Evolutionary conservation across 2,113 vertebrate genomes (phyloP).

Genomic region (Sisor rabdophorus): DNA sequence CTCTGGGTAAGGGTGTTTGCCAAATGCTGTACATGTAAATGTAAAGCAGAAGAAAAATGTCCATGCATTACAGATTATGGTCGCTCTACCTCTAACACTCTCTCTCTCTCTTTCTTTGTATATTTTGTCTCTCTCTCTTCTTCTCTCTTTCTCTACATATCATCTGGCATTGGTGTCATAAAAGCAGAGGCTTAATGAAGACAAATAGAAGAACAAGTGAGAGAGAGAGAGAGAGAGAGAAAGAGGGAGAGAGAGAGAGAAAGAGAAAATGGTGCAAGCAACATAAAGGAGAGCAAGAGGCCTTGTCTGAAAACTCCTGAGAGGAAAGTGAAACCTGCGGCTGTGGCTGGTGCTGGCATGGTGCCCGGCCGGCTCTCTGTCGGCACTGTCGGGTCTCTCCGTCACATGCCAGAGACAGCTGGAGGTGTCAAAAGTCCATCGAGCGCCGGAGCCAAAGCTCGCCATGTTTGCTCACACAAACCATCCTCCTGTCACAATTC

Average conservation of each 20-base stretch:
- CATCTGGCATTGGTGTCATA: conserved; percentile 35
- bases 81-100: too few species aligned
- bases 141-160: conserved; percentile 18
- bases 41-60: too few species aligned
- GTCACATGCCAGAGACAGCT: conserved; percentile 70
- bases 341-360: conserved; percentile 60
- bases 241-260: conserved; percentile 18
- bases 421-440: conserved; percentile 69
- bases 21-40: too few species aligned
- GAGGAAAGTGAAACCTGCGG: conserved; percentile 24
- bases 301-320: conserved; percentile 19
- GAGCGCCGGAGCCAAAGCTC: conserved; percentile 58
- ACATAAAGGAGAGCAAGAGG: conserved; percentile 30
- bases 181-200: conserved; percentile 18
- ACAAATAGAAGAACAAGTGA: conserved; percentile 27
- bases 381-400: conserved; percentile 67
- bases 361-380: conserved; percentile 66
- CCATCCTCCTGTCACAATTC: conserved; percentile 67
- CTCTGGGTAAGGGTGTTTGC: too few species aligned
- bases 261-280: too few species aligned
- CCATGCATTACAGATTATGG: too few species aligned
- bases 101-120: too few species aligned
- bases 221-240: too few species aligned
- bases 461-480: conserved; percentile 61
- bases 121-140: too few species aligned